Evolutionary conservation across 2,888 invertebrate genomes (phyloP).

Genomic region (Operophtera brumata): DNA sequence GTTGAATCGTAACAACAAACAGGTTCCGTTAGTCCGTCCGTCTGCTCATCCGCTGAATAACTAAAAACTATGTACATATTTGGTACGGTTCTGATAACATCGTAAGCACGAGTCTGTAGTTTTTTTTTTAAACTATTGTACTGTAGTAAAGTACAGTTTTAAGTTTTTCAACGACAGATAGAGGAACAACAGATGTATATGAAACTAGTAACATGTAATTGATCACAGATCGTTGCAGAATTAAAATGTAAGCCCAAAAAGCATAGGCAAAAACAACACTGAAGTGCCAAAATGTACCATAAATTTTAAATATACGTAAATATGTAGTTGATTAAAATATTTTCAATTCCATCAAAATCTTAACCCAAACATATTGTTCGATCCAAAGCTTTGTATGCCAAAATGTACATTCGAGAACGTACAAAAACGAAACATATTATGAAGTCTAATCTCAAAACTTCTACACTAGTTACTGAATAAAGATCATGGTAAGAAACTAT

Average conservation of each 20-base stretch:
- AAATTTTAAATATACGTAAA: constrained; percentile 32
- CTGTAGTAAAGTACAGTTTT: not conserved
- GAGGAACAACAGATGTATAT: not conserved
- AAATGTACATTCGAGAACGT: too few species aligned
- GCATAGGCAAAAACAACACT: constrained; percentile 52
- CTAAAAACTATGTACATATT: constrained; percentile 11
- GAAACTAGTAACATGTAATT: constrained; percentile 15
- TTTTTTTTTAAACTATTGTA: not conserved
- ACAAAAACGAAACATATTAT: too few species aligned
- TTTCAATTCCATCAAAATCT: not conserved
- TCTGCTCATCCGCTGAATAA: constrained; percentile 14
- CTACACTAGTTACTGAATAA: too few species aligned
- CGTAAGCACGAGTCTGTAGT: not conserved
- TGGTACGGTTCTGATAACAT: constrained; percentile 4
- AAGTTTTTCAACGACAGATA: not conserved
- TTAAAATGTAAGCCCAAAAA: constrained; percentile 62
- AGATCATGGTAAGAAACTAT: too few species aligned
- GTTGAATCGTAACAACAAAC: constrained; percentile 15
- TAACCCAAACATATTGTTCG: too few species aligned
- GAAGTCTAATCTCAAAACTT: too few species aligned
- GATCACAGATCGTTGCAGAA: constrained; percentile 41
- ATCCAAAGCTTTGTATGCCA: too few species aligned
- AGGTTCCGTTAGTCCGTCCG: constrained; percentile 14
- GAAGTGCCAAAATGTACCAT: constrained; percentile 43
- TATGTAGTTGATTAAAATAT: constrained; percentile 9